phyloP scores from a whole-genome alignment of 2,888 invertebrate species.

The Dynastes maya region DNA sequence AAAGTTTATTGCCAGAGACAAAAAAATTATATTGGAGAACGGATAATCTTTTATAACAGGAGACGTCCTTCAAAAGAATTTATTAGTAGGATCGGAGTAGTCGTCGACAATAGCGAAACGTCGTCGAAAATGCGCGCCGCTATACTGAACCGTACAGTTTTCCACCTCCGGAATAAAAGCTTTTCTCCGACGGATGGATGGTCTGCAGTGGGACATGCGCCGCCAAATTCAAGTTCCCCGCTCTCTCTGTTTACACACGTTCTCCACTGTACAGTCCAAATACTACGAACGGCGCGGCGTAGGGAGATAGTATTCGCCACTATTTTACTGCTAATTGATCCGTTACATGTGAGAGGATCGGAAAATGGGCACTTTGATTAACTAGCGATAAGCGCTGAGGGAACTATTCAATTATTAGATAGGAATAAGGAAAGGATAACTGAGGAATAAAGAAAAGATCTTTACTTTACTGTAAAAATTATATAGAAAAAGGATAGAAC shows the following conservation, averaged over 20 bases:
- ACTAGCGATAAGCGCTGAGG: too few relatives aligned
- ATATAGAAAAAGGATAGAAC: too few relatives aligned
- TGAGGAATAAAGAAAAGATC: too few relatives aligned
- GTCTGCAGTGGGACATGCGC: slow-evolving; percentile 56
- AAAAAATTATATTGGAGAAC: too few relatives aligned
- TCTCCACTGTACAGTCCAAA: slow-evolving; percentile 49
- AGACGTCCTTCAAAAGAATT: too few relatives aligned
- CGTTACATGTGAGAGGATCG: background rate
- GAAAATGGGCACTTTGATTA: too few relatives aligned
- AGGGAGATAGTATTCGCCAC: slow-evolving; percentile 16
- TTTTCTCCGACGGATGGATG: slow-evolving; percentile 5
- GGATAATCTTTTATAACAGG: too few relatives aligned
- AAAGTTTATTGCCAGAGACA: too few relatives aligned
- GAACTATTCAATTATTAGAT: too few relatives aligned
- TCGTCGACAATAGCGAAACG: background rate
- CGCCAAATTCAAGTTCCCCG: slow-evolving; percentile 49
- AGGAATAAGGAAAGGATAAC: too few relatives aligned
- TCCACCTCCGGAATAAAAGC: slow-evolving; percentile 36
- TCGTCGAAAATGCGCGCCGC: background rate
- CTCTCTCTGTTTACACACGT: slow-evolving; percentile 51
- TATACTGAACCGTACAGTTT: slow-evolving; percentile 24
- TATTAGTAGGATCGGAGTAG: too few relatives aligned
- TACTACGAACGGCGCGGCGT: background rate
- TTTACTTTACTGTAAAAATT: too few relatives aligned
- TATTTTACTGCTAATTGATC: background rate